Evolutionary conservation across 1,140 invertebrate genomes (phyloP).

Genomic region (Colletes gigas): DNA sequence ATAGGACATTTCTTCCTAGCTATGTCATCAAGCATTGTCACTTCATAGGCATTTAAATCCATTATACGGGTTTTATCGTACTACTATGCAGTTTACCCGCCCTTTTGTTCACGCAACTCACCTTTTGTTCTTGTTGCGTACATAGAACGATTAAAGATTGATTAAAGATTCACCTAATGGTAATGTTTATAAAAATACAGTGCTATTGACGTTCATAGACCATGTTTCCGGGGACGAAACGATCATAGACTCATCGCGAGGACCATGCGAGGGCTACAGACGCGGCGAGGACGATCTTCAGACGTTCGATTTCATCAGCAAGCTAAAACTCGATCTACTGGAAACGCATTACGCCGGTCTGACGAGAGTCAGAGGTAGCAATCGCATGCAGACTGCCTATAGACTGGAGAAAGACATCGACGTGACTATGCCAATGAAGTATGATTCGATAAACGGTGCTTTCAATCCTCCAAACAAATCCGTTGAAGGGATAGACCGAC

Average conservation of each 20-base stretch:
- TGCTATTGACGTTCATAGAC: slow-evolving; percentile 23
- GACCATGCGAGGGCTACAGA: slow-evolving; percentile 84
- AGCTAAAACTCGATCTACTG: slow-evolving; percentile 86
- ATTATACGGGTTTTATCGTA: not conserved
- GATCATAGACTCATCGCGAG: not conserved
- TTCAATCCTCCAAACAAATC: not conserved
- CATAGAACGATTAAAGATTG: no score
- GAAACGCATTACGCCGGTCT: slow-evolving; percentile 85
- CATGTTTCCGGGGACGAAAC: not conserved
- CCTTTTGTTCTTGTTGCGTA: no score
- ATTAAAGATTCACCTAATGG: no score
- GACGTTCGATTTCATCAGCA: slow-evolving; percentile 89
- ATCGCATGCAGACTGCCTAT: slow-evolving; percentile 89
- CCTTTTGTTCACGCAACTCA: not conserved
- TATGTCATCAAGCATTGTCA: slow-evolving; percentile 22
- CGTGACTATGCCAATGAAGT: slow-evolving; percentile 87
- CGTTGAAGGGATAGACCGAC: not conserved
- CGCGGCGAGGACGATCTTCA: slow-evolving; percentile 89
- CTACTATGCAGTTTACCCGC: not conserved
- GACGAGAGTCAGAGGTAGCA: slow-evolving; percentile 87
- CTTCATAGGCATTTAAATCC: not conserved
- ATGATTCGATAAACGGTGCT: slow-evolving; percentile 43
- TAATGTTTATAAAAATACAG: not conserved
- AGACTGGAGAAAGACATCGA: slow-evolving; percentile 87
- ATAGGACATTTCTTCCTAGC: slow-evolving; percentile 37